Percentiles rank a stretch among this genome's conserved stretches.
These are phyloP conservation scores for Drosophila equinoxialis DNA, from an alignment of 1,140 invertebrate genomes.

Conservation along the genomic window DNA sequence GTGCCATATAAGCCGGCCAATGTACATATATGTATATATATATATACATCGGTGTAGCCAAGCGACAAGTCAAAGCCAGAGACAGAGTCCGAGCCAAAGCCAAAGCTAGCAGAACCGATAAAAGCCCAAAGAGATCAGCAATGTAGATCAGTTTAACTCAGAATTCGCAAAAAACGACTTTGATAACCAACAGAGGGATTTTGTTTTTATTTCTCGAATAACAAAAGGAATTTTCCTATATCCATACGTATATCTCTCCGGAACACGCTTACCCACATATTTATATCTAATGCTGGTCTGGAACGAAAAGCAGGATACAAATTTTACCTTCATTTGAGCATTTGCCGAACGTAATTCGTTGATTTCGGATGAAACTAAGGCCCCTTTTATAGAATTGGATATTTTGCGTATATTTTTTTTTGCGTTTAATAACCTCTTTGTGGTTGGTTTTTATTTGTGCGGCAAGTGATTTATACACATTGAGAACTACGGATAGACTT, in stretches of 20 bases:
- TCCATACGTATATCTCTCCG: not conserved
- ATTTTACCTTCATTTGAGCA: constrained; percentile 73
- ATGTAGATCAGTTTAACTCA: constrained; percentile 77
- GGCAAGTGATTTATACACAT: too few relatives aligned
- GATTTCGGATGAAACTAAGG: too few relatives aligned
- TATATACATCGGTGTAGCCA: constrained; percentile 29
- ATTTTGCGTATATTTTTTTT: constrained; percentile 20
- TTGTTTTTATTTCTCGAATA: not conserved
- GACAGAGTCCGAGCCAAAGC: constrained; percentile 13
- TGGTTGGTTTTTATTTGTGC: too few relatives aligned
- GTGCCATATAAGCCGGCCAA: constrained; percentile 37
- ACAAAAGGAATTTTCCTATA: not conserved
- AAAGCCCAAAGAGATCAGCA: constrained; percentile 69
- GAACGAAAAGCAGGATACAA: constrained; percentile 80
- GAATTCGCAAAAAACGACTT: constrained; percentile 58
- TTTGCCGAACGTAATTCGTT: constrained; percentile 6
- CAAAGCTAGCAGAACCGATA: constrained; percentile 61
- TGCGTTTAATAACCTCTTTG: constrained; percentile 9
- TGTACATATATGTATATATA: constrained; percentile 12
- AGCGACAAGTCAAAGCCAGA: constrained; percentile 25
- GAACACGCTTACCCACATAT: not conserved
- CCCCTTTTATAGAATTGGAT: constrained; percentile 3
- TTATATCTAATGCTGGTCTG: constrained; percentile 71
- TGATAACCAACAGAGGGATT: not conserved
- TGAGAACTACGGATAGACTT: constrained; percentile 17